Conservation (phyloP, 2,797 vertebrate species). For the Pteropus rufus region DNA sequence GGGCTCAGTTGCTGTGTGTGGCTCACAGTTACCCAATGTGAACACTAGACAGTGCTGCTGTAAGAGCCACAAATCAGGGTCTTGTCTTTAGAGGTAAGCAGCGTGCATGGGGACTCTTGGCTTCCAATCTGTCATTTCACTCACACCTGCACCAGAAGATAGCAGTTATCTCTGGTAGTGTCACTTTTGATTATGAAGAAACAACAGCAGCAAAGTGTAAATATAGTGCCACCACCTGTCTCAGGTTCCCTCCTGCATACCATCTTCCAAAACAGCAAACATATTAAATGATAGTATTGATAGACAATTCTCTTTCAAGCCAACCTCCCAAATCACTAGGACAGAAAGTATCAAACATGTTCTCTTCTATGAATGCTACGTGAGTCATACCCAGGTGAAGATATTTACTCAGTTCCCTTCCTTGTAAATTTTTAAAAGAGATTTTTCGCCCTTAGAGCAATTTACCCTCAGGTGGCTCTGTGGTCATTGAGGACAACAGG, state of each 20-base stretch:
- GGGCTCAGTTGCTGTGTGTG: neutral
- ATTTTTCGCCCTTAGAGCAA: neutral
- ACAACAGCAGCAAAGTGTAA: slow-evolving; percentile 33
- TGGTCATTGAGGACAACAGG: slow-evolving; percentile 26
- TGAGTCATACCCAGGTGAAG: neutral
- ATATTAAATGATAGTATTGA: slow-evolving; percentile 21
- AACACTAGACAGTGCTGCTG: neutral
- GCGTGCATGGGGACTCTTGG: neutral
- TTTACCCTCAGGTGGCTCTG: slow-evolving; percentile 4
- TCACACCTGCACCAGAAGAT: slow-evolving; percentile 49
- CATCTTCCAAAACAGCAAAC: slow-evolving; percentile 14
- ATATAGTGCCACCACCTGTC: slow-evolving; percentile 48
- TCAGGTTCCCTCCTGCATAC: neutral
- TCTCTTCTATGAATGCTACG: neutral
- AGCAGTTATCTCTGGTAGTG: neutral
- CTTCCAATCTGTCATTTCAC: slow-evolving; percentile 29
- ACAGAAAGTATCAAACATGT: neutral
- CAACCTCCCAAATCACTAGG: neutral
- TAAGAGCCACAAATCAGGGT: neutral
- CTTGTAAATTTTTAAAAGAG: slow-evolving; percentile 22
- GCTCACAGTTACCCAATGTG: neutral
- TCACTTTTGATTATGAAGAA: slow-evolving; percentile 50
- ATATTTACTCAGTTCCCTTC: neutral
- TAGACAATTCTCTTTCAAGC: neutral
- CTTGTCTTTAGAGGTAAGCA: neutral